Evolutionary conservation across 2,113 vertebrate genomes (phyloP).

Genomic region (Platysteira castanea): DNA sequence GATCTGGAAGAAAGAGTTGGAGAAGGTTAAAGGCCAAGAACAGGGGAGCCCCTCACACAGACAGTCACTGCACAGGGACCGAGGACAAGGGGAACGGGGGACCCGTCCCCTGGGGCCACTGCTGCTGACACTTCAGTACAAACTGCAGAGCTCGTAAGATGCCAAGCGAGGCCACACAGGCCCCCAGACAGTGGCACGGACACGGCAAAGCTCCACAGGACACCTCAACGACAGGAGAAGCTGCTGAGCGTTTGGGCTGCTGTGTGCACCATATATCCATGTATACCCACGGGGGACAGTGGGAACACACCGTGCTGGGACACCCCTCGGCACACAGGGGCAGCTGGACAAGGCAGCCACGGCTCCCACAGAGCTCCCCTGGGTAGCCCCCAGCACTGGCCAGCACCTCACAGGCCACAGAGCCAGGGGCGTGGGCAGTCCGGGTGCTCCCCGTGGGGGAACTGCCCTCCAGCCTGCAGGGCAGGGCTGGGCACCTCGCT

Average conservation of each 20-base stretch:
- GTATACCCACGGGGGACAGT: background rate
- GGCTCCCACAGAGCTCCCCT: background rate
- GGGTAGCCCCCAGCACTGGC: background rate
- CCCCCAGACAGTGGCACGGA: background rate
- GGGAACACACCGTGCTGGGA: background rate
- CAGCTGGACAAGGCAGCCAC: background rate
- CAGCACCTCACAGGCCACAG: background rate
- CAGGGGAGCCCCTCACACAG: conserved; percentile 14
- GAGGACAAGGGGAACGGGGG: background rate
- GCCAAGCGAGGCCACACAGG: background rate
- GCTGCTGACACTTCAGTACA: background rate
- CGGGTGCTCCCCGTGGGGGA: rapidly evolving
- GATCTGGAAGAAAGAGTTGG: conserved; percentile 79
- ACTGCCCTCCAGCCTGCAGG: background rate
- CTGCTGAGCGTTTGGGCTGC: background rate
- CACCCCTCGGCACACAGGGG: background rate
- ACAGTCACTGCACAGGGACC: conserved; percentile 19
- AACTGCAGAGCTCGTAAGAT: background rate
- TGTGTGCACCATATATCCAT: background rate
- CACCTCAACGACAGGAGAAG: background rate
- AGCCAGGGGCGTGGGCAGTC: background rate
- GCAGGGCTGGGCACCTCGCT: background rate
- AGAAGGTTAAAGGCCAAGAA: conserved; percentile 66
- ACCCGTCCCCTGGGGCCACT: background rate
- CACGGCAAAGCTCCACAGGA: conserved; percentile 14